Conservation (phyloP, 2,888 invertebrate species). For the Frankliniella fusca region DNA sequence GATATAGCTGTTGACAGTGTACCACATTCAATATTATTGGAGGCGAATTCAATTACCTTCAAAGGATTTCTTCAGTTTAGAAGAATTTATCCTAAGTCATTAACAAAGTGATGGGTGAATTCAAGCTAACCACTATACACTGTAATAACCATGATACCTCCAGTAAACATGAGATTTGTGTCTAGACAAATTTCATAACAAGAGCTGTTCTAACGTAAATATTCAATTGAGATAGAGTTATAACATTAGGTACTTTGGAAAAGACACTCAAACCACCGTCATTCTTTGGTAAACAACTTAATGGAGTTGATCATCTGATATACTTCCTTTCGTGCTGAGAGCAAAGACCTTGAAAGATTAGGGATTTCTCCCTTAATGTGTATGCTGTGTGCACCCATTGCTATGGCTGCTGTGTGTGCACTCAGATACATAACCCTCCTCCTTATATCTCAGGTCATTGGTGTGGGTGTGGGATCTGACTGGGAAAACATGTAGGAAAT, state of each 20-base stretch:
- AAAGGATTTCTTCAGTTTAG: too few relatives aligned
- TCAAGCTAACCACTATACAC: neutral
- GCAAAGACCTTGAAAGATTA: neutral
- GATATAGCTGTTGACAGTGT: neutral
- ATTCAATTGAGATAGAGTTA: too few relatives aligned
- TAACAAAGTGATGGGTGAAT: conserved; percentile 26
- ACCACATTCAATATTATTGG: too few relatives aligned
- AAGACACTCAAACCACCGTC: conserved; percentile 7
- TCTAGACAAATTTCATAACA: neutral
- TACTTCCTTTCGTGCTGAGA: conserved; percentile 13
- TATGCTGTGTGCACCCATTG: neutral
- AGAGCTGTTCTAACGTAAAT: neutral
- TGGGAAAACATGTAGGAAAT: neutral
- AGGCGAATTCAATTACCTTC: too few relatives aligned
- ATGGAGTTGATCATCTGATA: neutral
- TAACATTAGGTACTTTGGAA: neutral
- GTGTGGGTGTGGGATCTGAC: neutral
- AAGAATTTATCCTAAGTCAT: neutral
- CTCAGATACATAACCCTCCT: neutral
- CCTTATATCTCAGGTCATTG: neutral
- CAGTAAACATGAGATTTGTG: neutral
- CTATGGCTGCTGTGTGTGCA: neutral
- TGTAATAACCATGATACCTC: neutral
- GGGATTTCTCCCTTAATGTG: neutral
- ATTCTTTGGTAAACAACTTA: neutral